Percentiles rank a stretch among this genome's conserved stretches.
Evolutionary conservation across 1,140 invertebrate genomes (phyloP).

Genomic region (Heliconius hewitsoni): DNA sequence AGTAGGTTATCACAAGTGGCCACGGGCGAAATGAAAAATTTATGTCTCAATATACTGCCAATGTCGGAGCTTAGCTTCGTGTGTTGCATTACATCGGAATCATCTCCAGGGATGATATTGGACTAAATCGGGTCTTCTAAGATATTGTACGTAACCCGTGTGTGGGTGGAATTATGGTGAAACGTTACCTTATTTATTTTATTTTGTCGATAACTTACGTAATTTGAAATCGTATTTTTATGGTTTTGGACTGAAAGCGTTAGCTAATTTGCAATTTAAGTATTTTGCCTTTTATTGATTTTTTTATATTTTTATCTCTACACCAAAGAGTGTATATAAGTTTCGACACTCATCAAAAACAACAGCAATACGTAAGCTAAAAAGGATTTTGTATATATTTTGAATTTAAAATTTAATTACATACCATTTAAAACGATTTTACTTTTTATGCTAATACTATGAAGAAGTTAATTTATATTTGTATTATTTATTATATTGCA

Average conservation of each 20-base stretch:
- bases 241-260: neutral
- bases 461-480: no score
- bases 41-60: slow-evolving; percentile 75
- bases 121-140: slow-evolving; percentile 29
- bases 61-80: slow-evolving; percentile 52
- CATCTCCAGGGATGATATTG: slow-evolving; percentile 55
- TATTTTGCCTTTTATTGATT: neutral
- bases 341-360: no score
- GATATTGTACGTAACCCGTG: slow-evolving; percentile 15
- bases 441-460: no score
- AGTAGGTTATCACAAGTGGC: slow-evolving; percentile 53
- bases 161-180: neutral
- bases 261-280: neutral
- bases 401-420: neutral
- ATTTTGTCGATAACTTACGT: neutral
- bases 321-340: no score
- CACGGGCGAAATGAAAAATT: slow-evolving; percentile 77
- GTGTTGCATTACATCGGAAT: slow-evolving; percentile 52
- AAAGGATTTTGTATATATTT: no score
- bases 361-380: no score
- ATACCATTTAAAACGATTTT: no score
- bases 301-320: neutral
- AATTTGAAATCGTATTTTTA: neutral
- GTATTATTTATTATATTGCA: no score
- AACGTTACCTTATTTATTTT: neutral